phyloP scores from a whole-genome alignment of 2,888 invertebrate species.

The Lordiphosa andalusiaca region DNA sequence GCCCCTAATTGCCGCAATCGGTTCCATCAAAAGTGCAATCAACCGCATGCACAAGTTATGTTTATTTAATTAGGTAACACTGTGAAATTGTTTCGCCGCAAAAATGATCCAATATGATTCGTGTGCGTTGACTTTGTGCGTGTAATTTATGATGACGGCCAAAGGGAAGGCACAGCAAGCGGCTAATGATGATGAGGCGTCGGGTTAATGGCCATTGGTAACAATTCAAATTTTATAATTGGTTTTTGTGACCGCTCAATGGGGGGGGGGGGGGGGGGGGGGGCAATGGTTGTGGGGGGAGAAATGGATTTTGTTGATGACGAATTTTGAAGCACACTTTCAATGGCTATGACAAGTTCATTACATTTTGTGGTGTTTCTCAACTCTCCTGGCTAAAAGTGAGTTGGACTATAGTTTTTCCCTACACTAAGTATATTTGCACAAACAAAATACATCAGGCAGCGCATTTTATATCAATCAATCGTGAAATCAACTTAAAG shows the following conservation, averaged over 20 bases:
- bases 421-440: too few relatives aligned
- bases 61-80: slow-evolving; percentile 52
- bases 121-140: slow-evolving; percentile 3
- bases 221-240: not conserved
- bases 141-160: slow-evolving; percentile 20
- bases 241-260: not conserved
- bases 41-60: slow-evolving; percentile 39
- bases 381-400: too few relatives aligned
- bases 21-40: slow-evolving; percentile 11
- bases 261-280: not conserved
- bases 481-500: too few relatives aligned
- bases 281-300: too few relatives aligned
- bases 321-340: too few relatives aligned
- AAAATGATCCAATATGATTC: slow-evolving; percentile 16
- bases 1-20: slow-evolving; percentile 17
- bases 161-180: slow-evolving; percentile 1
- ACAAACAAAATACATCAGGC: too few relatives aligned
- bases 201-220: not conserved
- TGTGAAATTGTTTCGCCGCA: slow-evolving; percentile 5
- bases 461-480: too few relatives aligned
- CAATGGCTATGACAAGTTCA: too few relatives aligned
- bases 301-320: too few relatives aligned
- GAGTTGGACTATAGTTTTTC: too few relatives aligned
- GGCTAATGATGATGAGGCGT: not conserved
- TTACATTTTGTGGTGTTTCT: too few relatives aligned